Conservation (phyloP, 2,888 invertebrate genomes). For the Hybos culiciformis region DNA sequence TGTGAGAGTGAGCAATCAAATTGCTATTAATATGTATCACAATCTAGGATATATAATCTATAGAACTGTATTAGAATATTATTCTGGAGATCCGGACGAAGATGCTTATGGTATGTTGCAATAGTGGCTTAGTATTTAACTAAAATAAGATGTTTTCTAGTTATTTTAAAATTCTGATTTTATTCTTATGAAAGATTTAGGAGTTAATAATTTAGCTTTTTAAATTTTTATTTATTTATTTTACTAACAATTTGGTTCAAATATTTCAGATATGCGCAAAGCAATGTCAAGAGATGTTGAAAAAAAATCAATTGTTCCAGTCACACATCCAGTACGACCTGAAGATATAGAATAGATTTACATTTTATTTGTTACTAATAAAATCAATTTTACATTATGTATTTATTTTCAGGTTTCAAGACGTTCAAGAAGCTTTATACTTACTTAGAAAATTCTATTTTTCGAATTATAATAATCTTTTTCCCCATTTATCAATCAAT, state of each 20-base stretch:
- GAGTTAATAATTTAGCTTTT: slow-evolving; percentile 6
- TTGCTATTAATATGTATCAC: slow-evolving; percentile 95
- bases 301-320: slow-evolving; percentile 83
- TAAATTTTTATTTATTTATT: neutral
- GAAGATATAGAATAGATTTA: slow-evolving; percentile 72
- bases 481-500: no score
- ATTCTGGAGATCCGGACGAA: slow-evolving; percentile 95
- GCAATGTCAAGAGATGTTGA: slow-evolving; percentile 84
- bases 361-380: neutral
- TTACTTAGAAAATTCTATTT: no score
- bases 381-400: no score
- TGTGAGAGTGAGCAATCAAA: slow-evolving; percentile 92
- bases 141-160: neutral
- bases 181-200: neutral
- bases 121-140: slow-evolving; percentile 5
- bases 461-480: no score
- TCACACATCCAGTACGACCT: slow-evolving; percentile 85
- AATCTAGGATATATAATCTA: slow-evolving; percentile 94
- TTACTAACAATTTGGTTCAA: neutral
- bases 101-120: slow-evolving; percentile 83
- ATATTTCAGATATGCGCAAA: slow-evolving; percentile 92
- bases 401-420: no score
- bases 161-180: neutral
- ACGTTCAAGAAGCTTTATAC: no score
- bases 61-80: slow-evolving; percentile 92